Evolutionary conservation across 2,797 vertebrate species (phyloP).

Genomic region (Gambusia yucatana): DNA sequence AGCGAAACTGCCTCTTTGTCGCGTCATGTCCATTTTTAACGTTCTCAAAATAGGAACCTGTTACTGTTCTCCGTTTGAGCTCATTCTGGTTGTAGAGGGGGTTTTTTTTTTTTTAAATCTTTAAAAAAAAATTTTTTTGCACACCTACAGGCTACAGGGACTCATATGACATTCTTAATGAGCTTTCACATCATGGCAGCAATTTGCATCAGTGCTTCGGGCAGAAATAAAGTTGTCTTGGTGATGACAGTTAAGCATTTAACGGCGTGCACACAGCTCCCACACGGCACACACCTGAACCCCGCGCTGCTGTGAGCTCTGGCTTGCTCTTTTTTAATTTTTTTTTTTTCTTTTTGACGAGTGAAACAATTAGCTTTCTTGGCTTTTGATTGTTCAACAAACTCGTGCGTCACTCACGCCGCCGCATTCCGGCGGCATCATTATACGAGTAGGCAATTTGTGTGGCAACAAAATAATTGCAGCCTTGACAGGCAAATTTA

Average conservation of each 20-base stretch:
- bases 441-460: slow-evolving; percentile 79
- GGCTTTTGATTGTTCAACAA: slow-evolving; percentile 75
- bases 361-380: slow-evolving; percentile 58
- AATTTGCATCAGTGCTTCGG: slow-evolving; percentile 19
- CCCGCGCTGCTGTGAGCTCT: background rate
- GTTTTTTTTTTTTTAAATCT: background rate
- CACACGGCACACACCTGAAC: background rate
- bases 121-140: too few species aligned
- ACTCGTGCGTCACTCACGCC: slow-evolving; percentile 80
- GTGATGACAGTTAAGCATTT: slow-evolving; percentile 18
- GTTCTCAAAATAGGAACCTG: background rate
- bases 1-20: background rate
- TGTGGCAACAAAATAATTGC: slow-evolving; percentile 86
- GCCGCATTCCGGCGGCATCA: slow-evolving; percentile 69
- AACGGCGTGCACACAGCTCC: slow-evolving; percentile 7
- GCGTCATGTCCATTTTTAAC: background rate
- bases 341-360: slow-evolving; percentile 20
- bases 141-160: slow-evolving; percentile 2
- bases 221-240: slow-evolving; percentile 18
- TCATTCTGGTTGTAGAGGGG: background rate
- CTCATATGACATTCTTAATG: background rate
- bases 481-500: slow-evolving; percentile 82
- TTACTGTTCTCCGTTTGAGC: background rate
- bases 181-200: slow-evolving; percentile 8
- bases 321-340: slow-evolving; percentile 11